Base-by-base conservation (phyloP, 1,140 invertebrate species). In the Lordiphosa stackelbergi region DNA sequence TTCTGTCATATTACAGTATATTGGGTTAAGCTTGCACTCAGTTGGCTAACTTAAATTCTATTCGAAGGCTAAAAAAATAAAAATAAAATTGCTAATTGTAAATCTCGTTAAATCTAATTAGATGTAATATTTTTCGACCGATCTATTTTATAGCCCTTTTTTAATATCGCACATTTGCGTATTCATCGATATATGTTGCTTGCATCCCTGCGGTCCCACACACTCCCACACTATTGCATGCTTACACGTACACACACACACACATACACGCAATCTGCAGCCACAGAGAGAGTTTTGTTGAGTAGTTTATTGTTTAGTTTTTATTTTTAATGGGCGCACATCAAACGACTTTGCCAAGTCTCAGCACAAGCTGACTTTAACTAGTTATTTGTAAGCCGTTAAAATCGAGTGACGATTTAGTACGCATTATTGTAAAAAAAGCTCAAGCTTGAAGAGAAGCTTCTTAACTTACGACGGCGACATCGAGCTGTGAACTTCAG, bases 251-350 rank as follows among this genome's bases (percentile, higher is more conserved):
- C n/a, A 37, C 53, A 55, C 11, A 22, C 31, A 16, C 42, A 56
- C 52, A 28, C 51, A 43, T 45, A 13, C 59, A 40, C 53, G 48
- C 36, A 49, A 31, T 31, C 22, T 42, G 42, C 31, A 64, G 37
- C 53, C 22, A 45, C 53, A 57, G 64, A 66, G 64, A 65, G 64
- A 66, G 64, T 66, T 61, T 62, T 61, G 45, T 19, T 31, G 57
- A 45, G 42, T 45, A 45, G 42, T 45, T 65, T 66, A 63, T 69
- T 69, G 66, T 69, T 69, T 69, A 46, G 49, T 68, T 69, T 69
- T 60, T 40, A 43, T 22, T 59, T 53, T 58, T 36, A 69, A 69
- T 69, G 65, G 37, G 8, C 47, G 59, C 36, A 37, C 43, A 57
- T 49, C 42, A 19, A 60, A 65, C 22, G 51, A 11, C 24, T 55